Base-by-base conservation (phyloP, 2,113 vertebrate species). In the Cephalopholis sonnerati region DNA sequence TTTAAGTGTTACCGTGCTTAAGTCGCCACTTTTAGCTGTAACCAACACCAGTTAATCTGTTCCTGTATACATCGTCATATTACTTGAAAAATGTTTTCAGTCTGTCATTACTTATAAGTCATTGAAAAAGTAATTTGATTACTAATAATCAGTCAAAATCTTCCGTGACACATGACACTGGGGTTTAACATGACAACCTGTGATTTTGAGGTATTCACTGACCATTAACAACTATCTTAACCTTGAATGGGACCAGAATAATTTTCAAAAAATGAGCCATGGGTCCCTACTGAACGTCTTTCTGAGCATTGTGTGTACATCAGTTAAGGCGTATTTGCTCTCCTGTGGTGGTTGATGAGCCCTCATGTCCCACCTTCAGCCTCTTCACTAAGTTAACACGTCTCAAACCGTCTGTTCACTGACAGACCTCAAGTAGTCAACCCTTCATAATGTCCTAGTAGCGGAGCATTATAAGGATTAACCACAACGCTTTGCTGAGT, bases 1-100 rank as follows among this genome's bases (percentile, higher is more conserved):
- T 79, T 48, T 1, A 87, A 68, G 29, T 93, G 91, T 77, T 20
- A 1, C 4, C 1, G 0, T 36, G 5, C 2, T 44, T 77, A 57
- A 36, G 3, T 32, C 22, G 27, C 17, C 12, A 16, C 46, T 63
- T 1, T 29, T 29, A 59, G 6, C 15, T 51, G 8, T 27, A 27
- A 66, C 41, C 24, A 27, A 16, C 24, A 50, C 4, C 44, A 67
- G 10, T 7, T 44, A 17, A 29, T 41, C 9, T 53, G 17, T 17
- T 61, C 16, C n/a, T 41, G 22, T 24, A 12, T 41, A 10, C 50
- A 54, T 61, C 24, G 17, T 44, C 41, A 12, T 2, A 11, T 44
- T 44, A 44, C 41, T 44, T 12, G 41, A 44, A 44, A 36, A 12
- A 44, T 44, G 41, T 44, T 11, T 8, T 44, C 41, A 12, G 12